Conservation (phyloP, 2,888 invertebrate species). For the Clunio marinus region DNA sequence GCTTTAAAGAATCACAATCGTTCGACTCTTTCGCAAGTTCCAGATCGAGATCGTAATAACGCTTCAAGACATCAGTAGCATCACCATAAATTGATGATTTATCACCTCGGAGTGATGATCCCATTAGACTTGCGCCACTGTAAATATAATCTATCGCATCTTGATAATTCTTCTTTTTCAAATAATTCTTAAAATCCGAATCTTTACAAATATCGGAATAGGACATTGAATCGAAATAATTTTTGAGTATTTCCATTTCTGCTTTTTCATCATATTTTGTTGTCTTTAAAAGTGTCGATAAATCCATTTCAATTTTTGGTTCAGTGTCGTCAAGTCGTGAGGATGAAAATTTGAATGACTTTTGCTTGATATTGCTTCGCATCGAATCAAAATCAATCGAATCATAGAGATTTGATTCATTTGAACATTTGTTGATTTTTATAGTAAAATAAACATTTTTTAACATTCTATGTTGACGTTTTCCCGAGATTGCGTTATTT, state of each 20-base stretch:
- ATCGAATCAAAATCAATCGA: neutral
- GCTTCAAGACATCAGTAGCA: conserved; percentile 24
- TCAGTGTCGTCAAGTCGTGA: conserved; percentile 13
- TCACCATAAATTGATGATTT: conserved; percentile 28
- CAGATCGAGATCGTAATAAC: conserved; percentile 36
- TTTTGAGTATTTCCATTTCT: conserved; percentile 49
- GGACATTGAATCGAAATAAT: conserved; percentile 50
- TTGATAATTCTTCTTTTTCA: conserved; percentile 49
- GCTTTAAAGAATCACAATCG: conserved; percentile 30
- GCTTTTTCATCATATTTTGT: conserved; percentile 49
- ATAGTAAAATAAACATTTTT: conserved; percentile 39
- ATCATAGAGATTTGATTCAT: conserved; percentile 23
- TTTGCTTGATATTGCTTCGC: neutral
- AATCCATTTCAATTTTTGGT: neutral
- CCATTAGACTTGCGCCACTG: conserved; percentile 25
- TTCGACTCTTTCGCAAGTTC: conserved; percentile 21
- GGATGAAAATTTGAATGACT: conserved; percentile 21
- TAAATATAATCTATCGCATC: conserved; percentile 48
- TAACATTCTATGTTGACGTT: conserved; percentile 32
- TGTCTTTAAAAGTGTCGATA: conserved; percentile 43
- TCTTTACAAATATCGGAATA: conserved; percentile 51
- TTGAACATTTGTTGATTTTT: conserved; percentile 29
- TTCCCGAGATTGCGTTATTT: conserved; percentile 34
- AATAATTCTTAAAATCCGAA: conserved; percentile 48
- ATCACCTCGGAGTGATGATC: conserved; percentile 30